phyloP scores from a whole-genome alignment of 2,888 invertebrate species.

The Pharmacophagus antenor region DNA sequence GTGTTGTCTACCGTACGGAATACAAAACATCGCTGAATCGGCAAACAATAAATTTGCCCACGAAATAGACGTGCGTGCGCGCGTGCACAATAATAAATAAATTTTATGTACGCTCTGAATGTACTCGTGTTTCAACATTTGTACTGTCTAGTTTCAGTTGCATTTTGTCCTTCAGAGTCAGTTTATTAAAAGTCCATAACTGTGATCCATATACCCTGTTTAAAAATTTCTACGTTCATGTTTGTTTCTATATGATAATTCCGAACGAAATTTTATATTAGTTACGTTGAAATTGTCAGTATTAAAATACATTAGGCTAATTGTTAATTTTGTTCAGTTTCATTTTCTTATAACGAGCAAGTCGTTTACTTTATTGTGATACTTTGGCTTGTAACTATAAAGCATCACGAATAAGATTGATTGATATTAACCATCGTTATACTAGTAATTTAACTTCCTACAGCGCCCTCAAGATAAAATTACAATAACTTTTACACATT shows the following conservation, averaged over 20 bases:
- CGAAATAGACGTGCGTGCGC: conserved; percentile 71
- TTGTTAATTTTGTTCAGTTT: no score
- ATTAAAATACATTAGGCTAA: no score
- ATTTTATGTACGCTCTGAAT: conserved; percentile 56
- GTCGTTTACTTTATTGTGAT: no score
- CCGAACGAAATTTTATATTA: neutral
- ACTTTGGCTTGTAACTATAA: no score
- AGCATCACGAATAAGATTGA: no score
- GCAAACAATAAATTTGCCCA: conserved; percentile 68
- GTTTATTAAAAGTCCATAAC: conserved; percentile 32
- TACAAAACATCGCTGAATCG: conserved; percentile 64
- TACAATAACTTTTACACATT: no score
- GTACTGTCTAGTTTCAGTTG: conserved; percentile 41
- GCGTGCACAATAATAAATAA: conserved; percentile 69
- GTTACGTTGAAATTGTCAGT: no score
- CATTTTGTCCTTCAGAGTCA: conserved; percentile 35
- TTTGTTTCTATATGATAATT: neutral
- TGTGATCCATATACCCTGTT: neutral
- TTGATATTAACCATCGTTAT: no score
- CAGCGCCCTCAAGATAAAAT: no score
- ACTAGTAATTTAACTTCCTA: no score
- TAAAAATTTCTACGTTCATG: neutral
- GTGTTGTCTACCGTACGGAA: conserved; percentile 47
- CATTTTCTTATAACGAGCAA: no score
- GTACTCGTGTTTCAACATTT: conserved; percentile 54